These are phyloP conservation scores for Anhinga anhinga DNA, from an alignment of 2,113 vertebrate species.

Conservation along the genomic window DNA sequence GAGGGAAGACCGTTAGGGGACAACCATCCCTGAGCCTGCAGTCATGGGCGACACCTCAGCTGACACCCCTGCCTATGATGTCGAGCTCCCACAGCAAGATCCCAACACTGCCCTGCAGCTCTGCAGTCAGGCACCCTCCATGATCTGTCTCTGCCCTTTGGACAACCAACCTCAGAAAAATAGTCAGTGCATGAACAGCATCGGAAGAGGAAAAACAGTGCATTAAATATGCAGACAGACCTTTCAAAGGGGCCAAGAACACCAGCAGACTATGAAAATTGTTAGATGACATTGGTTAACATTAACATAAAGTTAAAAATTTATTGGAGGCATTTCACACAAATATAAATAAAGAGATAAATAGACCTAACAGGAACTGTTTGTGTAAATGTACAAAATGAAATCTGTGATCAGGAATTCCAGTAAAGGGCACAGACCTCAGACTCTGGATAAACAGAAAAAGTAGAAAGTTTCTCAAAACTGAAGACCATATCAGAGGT, in stretches of 20 bases:
- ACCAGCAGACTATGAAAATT: not conserved
- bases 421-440: not conserved
- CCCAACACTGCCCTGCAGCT: not conserved
- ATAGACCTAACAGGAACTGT: not conserved
- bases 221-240: not conserved
- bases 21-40: not conserved
- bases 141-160: rapidly evolving
- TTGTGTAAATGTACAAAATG: not conserved
- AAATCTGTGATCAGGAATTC: not conserved
- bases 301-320: not conserved
- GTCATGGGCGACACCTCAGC: not conserved
- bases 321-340: not conserved
- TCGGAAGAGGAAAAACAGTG: not conserved
- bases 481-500: not conserved
- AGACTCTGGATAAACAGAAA: not conserved
- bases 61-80: rapidly evolving
- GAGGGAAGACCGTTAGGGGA: rapidly evolving
- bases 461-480: not conserved
- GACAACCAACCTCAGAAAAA: not conserved
- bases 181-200: not conserved
- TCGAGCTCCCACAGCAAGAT: rapidly evolving
- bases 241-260: not conserved
- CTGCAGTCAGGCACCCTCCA: rapidly evolving
- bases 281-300: not conserved
- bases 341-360: not conserved